Evolutionary conservation across 2,797 vertebrate species (phyloP), one percentile per base, ranked within the genome.

Genomic region (Xerus rutilus): DNA sequence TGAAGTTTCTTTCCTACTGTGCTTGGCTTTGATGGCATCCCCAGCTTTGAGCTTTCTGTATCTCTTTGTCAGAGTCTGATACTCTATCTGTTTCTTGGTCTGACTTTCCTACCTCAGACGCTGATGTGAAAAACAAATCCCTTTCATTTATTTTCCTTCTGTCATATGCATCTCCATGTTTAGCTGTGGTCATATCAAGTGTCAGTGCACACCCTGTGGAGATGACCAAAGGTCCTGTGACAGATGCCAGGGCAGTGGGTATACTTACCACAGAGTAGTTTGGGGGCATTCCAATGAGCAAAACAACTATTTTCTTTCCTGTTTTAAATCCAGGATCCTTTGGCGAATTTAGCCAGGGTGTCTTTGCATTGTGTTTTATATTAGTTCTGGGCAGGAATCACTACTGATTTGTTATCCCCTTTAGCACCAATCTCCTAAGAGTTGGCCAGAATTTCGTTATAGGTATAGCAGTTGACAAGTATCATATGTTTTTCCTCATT

Each of bases 301-400:
- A 95, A 93, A 91, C n/a, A 78, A 67, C 78, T 73, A 25, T 95
- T 94, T 97, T 93, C 45, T 62, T 81, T 93, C 86, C 64, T 86
- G 59, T 72, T 73, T 94, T 92, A 30, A 35, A 93, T 91, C 78
- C 91, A 93, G 81, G 35, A 86, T 59, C 69, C 88, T 57, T 84
- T 15, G 28, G 70, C 45, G 96, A 93, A 95, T 70, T 78, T 94
- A 96, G 82, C 78, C 94, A 96, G 57, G 39, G 57, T 95, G 83
- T 94, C 76, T 87, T 73, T 90, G 69, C 49, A 49, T 94, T 95
- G 57, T 95, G 94, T 97, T 96, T 97, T 62, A n/a, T 91, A 94
- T 97, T 96, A 96, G 96, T 94, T 97, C 93, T 96, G 96, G 94
- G 94, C 86, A 96, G 78, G 43, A 78, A 17, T 94, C 79, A 32